These are phyloP conservation scores for Chloropsis cyanopogon DNA, from an alignment of 2,113 vertebrate genomes.

Conservation along the genomic window DNA sequence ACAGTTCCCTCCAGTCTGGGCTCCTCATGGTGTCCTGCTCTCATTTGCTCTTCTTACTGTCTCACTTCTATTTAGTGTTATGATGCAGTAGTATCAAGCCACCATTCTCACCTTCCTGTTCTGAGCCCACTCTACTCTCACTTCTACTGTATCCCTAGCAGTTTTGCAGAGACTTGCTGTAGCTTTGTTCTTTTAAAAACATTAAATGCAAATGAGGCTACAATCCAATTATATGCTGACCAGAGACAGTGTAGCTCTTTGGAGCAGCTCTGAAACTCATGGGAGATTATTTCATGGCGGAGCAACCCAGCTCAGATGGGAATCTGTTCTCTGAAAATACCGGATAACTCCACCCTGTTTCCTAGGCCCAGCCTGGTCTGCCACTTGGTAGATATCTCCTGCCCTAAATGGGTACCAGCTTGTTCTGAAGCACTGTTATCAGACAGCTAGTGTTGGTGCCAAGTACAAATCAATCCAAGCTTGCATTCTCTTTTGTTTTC, in stretches of 20 bases:
- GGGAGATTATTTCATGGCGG: background rate
- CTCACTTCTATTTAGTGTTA: background rate
- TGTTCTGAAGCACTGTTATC: background rate
- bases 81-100: background rate
- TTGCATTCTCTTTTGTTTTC: background rate
- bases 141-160: background rate
- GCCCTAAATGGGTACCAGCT: background rate
- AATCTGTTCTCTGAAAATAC: conserved; percentile 12
- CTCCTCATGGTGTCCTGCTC: background rate
- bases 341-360: background rate
- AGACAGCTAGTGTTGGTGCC: background rate
- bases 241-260: background rate
- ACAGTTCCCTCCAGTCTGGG: background rate
- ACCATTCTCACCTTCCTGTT: background rate
- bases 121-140: background rate
- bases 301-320: background rate
- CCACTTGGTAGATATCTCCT: background rate
- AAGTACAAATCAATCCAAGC: background rate
- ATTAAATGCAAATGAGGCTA: background rate
- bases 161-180: background rate
- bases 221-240: background rate
- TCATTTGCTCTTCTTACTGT: background rate
- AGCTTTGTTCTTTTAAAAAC: background rate
- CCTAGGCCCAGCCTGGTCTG: background rate
- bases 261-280: background rate